These are phyloP conservation scores for Matsumurasca onukii DNA, from an alignment of 1,140 invertebrate genomes.

Conservation along the genomic window DNA sequence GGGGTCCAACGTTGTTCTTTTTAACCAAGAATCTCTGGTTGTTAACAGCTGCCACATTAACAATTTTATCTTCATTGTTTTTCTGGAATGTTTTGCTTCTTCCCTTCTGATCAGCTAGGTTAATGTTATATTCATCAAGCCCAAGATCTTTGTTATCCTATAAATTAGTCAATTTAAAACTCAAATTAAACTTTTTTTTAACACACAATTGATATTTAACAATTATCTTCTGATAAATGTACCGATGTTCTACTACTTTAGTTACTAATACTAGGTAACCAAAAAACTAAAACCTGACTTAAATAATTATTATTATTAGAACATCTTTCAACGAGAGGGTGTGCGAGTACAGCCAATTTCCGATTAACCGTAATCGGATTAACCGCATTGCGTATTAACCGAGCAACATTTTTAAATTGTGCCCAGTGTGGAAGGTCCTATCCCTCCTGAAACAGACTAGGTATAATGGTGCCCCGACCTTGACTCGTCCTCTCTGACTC, in stretches of 20 bases:
- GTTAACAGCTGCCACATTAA: not conserved
- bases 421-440: too few species aligned
- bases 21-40: not conserved
- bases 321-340: not conserved
- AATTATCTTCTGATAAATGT: not conserved
- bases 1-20: not conserved
- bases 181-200: too few species aligned
- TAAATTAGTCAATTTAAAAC: not conserved
- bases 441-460: too few species aligned
- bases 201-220: not conserved
- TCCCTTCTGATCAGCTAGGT: not conserved
- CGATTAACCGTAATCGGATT: too few species aligned
- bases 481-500: too few species aligned
- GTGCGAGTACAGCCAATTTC: not conserved
- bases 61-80: constrained; percentile 10
- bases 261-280: not conserved
- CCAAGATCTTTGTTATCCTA: constrained; percentile 18
- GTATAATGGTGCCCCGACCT: too few species aligned
- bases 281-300: not conserved
- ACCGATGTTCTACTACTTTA: not conserved
- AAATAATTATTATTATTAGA: not conserved
- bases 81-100: not conserved
- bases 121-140: not conserved
- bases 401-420: too few species aligned
- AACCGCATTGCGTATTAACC: too few species aligned